Base-by-base conservation (phyloP, 2,888 invertebrate genomes). In the Diarsia rubi region DNA sequence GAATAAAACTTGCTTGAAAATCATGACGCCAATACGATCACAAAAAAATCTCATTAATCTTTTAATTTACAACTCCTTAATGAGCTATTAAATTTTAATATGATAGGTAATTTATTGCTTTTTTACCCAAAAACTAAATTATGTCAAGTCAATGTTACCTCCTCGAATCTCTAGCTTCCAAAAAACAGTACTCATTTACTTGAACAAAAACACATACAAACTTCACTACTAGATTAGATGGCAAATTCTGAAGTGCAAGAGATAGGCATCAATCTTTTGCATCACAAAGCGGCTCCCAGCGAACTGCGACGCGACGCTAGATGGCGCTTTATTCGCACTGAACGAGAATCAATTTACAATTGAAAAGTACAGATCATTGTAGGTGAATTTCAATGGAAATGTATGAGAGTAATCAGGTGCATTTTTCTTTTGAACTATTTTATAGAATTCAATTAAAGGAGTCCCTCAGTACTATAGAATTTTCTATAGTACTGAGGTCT, bases 221-320 rank as follows among this genome's bases (percentile, higher is more conserved):
- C 49, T 16, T 27, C 14, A 44, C 42, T 70, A 54, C 47, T 66
- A 67, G n/a, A n/a, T 75, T 65, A 12, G 69, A 71, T 62, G 67
- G 74, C 44, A 81, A 82, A 81, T 70, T 82, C 80, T 79, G 64
- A 74, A 87, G 82, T 88, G 86, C 83, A 88, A 86, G 84, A 91
- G 91, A 91, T 89, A 90, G 89, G 85, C 92, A 93, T 93, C 93
- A 93, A 94, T 94, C 93, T 93, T 93, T 92, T 88, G 89, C 90
- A 91, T 92, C 90, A 93, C 92, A 93, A 93, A 92, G 92, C 88
- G 86, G 78, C 78, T 81, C 79, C 71, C 76, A 90, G n/a, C n/a
- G n/a, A 90, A 90, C 86, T 88, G 86, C 85, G 88, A 85, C 86
- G 88, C 84, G 47, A 59, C 74, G 60, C 63, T 78, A 86, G 85